Percentiles rank a stretch among this genome's conserved stretches.
These are phyloP conservation scores for Ailuropoda melanoleuca DNA, from an alignment of 2,113 vertebrate genomes.

Conservation along the genomic window DNA sequence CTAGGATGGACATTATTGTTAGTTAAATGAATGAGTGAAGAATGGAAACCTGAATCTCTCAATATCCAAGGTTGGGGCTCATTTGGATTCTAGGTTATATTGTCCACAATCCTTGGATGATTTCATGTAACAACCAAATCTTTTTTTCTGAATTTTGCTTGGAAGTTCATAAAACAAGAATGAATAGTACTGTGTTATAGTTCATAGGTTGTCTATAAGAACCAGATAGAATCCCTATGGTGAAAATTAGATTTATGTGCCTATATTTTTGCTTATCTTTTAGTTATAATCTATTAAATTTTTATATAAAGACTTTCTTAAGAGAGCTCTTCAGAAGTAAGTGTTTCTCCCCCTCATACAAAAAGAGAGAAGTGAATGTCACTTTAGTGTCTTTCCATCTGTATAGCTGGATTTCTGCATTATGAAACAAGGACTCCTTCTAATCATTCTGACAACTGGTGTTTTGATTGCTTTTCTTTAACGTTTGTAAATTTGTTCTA, in stretches of 20 bases:
- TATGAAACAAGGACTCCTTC: slow-evolving; percentile 25
- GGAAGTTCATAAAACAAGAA: neutral
- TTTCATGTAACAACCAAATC: neutral
- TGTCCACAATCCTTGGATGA: neutral
- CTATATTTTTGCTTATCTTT: neutral
- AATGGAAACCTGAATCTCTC: neutral
- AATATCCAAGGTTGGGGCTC: neutral
- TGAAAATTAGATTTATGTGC: neutral
- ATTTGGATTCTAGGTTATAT: neutral
- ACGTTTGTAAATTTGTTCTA: slow-evolving; percentile 2
- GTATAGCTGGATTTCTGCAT: neutral
- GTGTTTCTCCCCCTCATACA: neutral
- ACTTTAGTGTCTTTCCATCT: neutral
- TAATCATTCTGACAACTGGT: neutral
- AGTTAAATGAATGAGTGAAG: neutral
- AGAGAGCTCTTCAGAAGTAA: neutral
- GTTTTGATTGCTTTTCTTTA: slow-evolving; percentile 39
- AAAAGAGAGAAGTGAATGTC: neutral
- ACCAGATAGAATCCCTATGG: neutral
- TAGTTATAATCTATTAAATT: neutral
- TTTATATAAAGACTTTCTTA: neutral
- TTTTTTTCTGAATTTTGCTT: slow-evolving; percentile 42
- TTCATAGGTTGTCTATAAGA: neutral
- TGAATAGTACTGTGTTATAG: neutral
- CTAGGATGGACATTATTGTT: neutral